Conservation (phyloP, 2,888 invertebrate species). For the Andricus quercusramuli region DNA sequence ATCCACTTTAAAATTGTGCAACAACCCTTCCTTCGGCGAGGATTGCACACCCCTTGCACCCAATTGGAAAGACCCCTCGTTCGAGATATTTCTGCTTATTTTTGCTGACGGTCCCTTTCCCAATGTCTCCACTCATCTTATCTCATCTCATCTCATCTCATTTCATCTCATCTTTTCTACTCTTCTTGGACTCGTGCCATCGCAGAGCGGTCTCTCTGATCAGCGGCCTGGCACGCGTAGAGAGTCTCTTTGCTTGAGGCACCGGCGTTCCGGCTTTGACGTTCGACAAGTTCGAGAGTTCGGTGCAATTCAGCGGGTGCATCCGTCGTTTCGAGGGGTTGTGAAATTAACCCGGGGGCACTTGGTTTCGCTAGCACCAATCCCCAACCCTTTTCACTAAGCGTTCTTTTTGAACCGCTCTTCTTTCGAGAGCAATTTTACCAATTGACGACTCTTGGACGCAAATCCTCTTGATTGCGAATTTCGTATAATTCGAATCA, state of each 20-base stretch:
- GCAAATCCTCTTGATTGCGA: background rate
- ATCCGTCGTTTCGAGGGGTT: conserved; percentile 62
- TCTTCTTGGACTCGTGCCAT: conserved; percentile 31
- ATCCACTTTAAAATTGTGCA: conserved; percentile 64
- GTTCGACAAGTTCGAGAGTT: conserved; percentile 66
- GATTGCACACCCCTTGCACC: conserved; percentile 68
- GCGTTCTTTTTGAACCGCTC: conserved; percentile 6
- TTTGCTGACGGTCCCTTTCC: conserved; percentile 50
- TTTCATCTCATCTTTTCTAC: conserved; percentile 37
- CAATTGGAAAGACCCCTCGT: conserved; percentile 67
- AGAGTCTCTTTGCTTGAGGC: conserved; percentile 75
- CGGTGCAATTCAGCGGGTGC: conserved; percentile 54
- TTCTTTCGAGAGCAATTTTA: background rate
- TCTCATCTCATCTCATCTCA: conserved; percentile 11
- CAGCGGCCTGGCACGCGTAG: conserved; percentile 76
- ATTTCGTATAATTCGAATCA: background rate
- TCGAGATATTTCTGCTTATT: conserved; percentile 54
- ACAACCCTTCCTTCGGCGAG: conserved; percentile 60
- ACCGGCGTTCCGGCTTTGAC: conserved; percentile 74
- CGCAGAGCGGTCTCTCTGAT: conserved; percentile 74
- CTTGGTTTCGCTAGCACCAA: conserved; percentile 27
- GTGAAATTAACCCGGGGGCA: conserved; percentile 58
- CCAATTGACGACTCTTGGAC: background rate
- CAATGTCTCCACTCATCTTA: conserved; percentile 54
- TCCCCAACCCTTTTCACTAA: conserved; percentile 34